Evolutionary conservation across 2,888 invertebrate species (phyloP), one percentile per base, ranked within the genome.

Genomic region (Sicus ferrugineus): DNA sequence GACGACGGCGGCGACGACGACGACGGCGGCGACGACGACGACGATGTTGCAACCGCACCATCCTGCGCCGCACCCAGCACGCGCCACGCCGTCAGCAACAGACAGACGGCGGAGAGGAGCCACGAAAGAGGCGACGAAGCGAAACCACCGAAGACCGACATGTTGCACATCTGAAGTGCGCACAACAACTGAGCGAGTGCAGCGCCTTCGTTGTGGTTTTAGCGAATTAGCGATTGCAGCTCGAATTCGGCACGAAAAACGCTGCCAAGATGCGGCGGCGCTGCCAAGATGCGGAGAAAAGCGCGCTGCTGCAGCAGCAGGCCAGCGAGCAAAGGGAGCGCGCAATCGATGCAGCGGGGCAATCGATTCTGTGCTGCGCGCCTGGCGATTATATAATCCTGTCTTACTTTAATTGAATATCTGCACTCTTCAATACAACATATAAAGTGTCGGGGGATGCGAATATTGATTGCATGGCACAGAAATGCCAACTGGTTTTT

Each of bases 161-260:
- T 56, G 71, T 74, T 72, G 61, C 67, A 72, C 69, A 74, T 63
- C 67, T 69, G 67, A 74, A 72, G 69, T 63, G 61, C 73, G 48
- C 69, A 67, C 64, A 68, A 9, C 68, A 71, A 74, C 74, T 74
- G 70, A 73, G 23, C 48, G 46, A 28, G 26, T 38, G 58, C 62
- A 42, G 50, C 19, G 30, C 16, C 4, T 30, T 42, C 46, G 11
- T 19, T 5, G 11, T 56, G 26, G 26, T 54, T 54, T 54, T 26
- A 54, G 54, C 30, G n/a, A 46, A 48, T 26, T 11, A 14, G 50
- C 63, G 19, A 16, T 21, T 16, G 59, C 34, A 21, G 31, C 14
- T 21, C 21, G 5, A 23, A n/a, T 50, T n/a, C n/a, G n/a, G n/a
- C n/a, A n/a, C n/a, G n/a, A n/a, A n/a, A n/a, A n/a, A n/a, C n/a